phyloP scores from a whole-genome alignment of 2,113 vertebrate genomes.

The Pogonocichla stellata region DNA sequence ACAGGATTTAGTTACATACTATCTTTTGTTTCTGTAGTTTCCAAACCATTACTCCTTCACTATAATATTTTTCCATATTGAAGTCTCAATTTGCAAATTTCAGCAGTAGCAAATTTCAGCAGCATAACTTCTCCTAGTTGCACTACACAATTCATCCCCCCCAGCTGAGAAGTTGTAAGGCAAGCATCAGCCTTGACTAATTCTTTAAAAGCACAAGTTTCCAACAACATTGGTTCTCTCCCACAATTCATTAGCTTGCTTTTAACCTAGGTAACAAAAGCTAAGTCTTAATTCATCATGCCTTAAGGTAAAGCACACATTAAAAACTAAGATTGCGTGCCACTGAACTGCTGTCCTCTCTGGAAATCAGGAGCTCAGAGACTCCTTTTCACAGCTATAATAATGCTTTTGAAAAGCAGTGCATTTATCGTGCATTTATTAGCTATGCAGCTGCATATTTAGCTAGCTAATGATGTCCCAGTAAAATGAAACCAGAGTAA shows the following conservation, averaged over 20 bases:
- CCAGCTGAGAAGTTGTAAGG: not conserved
- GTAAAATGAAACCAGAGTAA: not conserved
- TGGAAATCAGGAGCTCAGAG: not conserved
- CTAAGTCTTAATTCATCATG: not conserved
- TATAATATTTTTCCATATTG: not conserved
- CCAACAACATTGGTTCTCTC: not conserved
- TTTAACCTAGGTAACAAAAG: not conserved
- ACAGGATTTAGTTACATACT: fast-evolving
- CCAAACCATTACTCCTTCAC: not conserved
- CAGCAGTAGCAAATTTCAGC: not conserved
- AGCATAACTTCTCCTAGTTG: not conserved
- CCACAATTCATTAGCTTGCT: not conserved
- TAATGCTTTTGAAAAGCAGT: not conserved
- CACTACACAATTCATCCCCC: fast-evolving
- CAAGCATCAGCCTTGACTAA: not conserved
- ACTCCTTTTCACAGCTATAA: not conserved
- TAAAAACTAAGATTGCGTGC: not conserved
- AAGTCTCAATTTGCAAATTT: not conserved
- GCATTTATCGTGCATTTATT: not conserved
- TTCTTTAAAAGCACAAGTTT: not conserved
- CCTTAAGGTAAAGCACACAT: not conserved
- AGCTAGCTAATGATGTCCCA: not conserved
- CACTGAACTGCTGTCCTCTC: not conserved
- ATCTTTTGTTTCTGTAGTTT: not conserved
- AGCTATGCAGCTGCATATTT: not conserved